Evolutionary conservation across 2,888 invertebrate genomes (phyloP), one percentile per base, ranked within the genome.

Genomic region (Sepiola atlantica): DNA sequence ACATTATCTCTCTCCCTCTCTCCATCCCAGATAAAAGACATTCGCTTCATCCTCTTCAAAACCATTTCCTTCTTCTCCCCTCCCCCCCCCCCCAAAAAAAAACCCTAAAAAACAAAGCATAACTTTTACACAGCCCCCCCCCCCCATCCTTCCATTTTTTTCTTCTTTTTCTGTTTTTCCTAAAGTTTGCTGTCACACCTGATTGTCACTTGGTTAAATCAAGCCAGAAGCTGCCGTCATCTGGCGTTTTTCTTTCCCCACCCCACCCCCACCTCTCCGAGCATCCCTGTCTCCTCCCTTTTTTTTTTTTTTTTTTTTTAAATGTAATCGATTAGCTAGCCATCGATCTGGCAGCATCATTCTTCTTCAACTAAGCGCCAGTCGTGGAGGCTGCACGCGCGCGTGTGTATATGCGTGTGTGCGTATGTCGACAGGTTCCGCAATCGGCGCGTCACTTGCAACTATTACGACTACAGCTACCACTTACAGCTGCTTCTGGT

Each of bases 211-310:
- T 32, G n/a, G n/a, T n/a, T 45, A 77, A 77, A 77, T n/a, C n/a
- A 16, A 77, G 0, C 77, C 77, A 77, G 45, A 4, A 45, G 77
- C 77, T 77, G 77, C 77, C 32, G 77, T 77, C n/a, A 77, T 77
- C 77, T 45, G 45, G 45, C 8, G 45, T 45, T 8, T 8, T 45
- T 8, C 8, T 77, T 24, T 21, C 57, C 24, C 2, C n/a, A n/a
- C 16, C n/a, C n/a, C 14, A 18, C 77, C 16, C n/a, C n/a, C 14
- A 18, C n/a, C 32, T n/a, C n/a, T 77, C 77, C 77, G 18, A n/a
- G 77, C 77, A 77, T 32, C n/a, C n/a, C 77, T 77, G 77, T 77
- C 77, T 77, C 77, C 77, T 77, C 77, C 77, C 77, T 77, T 77
- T n/a, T n/a, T n/a, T n/a, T n/a, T n/a, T n/a, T n/a, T n/a, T n/a